Conservation (phyloP, 2,797 vertebrate genomes). For the Ptychobarbus kaznakovi region DNA sequence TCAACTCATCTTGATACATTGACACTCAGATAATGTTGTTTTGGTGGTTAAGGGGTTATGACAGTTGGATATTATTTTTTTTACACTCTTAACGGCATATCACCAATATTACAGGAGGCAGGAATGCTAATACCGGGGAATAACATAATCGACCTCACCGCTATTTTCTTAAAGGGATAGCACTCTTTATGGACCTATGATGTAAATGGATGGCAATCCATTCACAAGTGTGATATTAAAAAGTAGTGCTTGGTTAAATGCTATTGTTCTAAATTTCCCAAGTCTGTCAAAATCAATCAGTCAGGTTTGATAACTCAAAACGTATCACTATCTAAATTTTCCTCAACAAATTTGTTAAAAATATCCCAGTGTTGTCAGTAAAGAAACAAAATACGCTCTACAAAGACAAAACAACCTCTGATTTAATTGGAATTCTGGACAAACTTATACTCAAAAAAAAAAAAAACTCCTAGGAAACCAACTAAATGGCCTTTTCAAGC, state of each 20-base stretch:
- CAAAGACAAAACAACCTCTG: background rate
- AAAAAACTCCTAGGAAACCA: no score
- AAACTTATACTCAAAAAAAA: background rate
- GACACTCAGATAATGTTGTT: slow-evolving; percentile 32
- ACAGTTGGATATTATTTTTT: slow-evolving; percentile 4
- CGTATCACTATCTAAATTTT: background rate
- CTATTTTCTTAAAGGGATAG: slow-evolving; percentile 18
- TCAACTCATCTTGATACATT: slow-evolving; percentile 18
- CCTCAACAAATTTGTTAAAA: background rate
- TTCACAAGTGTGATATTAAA: slow-evolving; percentile 4
- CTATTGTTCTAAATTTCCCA: background rate
- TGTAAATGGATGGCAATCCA: slow-evolving; percentile 27
- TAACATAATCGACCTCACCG: slow-evolving; percentile 9
- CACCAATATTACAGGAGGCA: slow-evolving; percentile 27
- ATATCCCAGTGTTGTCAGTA: background rate
- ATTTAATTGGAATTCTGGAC: background rate
- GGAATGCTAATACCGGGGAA: slow-evolving; percentile 32
- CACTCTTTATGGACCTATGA: background rate
- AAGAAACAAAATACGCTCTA: background rate
- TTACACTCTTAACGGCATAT: background rate
- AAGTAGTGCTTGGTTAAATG: background rate
- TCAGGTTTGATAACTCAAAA: background rate
- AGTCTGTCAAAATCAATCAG: background rate
- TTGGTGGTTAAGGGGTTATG: slow-evolving; percentile 25
- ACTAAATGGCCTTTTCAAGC: background rate